phyloP scores from a whole-genome alignment of 1,140 invertebrate genomes.

The Lepidurus arcticus region DNA sequence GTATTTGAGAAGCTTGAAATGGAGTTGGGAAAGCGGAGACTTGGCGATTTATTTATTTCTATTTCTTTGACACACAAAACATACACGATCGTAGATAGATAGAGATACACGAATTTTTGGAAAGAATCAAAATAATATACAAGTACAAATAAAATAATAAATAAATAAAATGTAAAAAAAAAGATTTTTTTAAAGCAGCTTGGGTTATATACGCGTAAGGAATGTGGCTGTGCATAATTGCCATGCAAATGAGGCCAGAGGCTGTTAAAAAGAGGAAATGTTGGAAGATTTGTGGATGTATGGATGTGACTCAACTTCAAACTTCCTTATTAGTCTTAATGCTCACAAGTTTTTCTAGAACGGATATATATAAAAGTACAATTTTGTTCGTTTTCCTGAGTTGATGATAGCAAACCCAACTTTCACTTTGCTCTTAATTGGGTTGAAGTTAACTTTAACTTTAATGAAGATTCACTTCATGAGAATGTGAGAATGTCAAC shows the following conservation, averaged over 20 bases:
- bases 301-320: conserved; percentile 11
- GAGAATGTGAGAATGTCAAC: too few species aligned
- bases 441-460: too few species aligned
- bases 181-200: neutral
- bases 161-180: neutral
- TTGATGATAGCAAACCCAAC: too few species aligned
- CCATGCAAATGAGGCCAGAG: conserved; percentile 9
- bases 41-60: neutral
- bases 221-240: conserved; percentile 10
- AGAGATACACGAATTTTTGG: neutral
- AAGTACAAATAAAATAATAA: conserved; percentile 21
- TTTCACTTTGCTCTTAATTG: too few species aligned
- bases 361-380: too few species aligned
- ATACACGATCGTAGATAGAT: too few species aligned
- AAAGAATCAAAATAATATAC: neutral
- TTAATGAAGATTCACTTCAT: too few species aligned
- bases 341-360: too few species aligned
- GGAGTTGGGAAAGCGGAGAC: neutral
- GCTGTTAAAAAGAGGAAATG: conserved; percentile 15
- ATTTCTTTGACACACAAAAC: neutral
- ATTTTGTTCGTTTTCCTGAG: too few species aligned
- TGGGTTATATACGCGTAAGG: neutral
- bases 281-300: neutral
- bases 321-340: neutral
- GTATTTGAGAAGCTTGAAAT: conserved; percentile 2